These are phyloP conservation scores for Periophthalmodon schlosseri DNA, from an alignment of 2,113 vertebrate species.

Conservation along the genomic window DNA sequence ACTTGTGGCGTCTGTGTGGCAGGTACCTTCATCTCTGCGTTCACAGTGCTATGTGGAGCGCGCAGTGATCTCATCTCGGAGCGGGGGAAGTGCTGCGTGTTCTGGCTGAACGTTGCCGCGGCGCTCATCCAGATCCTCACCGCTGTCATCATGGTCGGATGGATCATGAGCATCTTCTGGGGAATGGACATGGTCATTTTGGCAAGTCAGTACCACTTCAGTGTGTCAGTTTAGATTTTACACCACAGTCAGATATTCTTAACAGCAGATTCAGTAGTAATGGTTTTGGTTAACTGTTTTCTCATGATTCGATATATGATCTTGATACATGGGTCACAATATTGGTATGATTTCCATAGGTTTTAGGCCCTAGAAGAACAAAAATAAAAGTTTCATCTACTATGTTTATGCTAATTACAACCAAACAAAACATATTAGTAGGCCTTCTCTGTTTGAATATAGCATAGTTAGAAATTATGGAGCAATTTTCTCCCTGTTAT, in stretches of 20 bases:
- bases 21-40: constrained; percentile 95
- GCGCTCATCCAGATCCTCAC: constrained; percentile 96
- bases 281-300: background rate
- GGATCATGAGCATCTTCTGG: constrained; percentile 99
- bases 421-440: too few relatives aligned
- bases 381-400: too few relatives aligned
- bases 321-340: too few relatives aligned
- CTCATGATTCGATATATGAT: too few relatives aligned
- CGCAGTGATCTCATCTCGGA: constrained; percentile 88
- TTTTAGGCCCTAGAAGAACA: too few relatives aligned
- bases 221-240: background rate
- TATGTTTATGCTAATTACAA: too few relatives aligned
- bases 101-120: constrained; percentile 96
- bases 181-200: constrained; percentile 99
- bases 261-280: background rate
- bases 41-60: constrained; percentile 93
- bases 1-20: constrained; percentile 11
- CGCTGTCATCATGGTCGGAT: constrained; percentile 96
- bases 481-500: too few relatives aligned
- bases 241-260: background rate
- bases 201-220: constrained; percentile 83
- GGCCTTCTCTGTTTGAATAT: too few relatives aligned
- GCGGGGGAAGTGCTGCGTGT: constrained; percentile 92
- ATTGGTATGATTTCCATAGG: too few relatives aligned
- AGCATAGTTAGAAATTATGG: too few relatives aligned